Base-by-base conservation (phyloP, 2,888 invertebrate species). In the Pheosia tremula region DNA sequence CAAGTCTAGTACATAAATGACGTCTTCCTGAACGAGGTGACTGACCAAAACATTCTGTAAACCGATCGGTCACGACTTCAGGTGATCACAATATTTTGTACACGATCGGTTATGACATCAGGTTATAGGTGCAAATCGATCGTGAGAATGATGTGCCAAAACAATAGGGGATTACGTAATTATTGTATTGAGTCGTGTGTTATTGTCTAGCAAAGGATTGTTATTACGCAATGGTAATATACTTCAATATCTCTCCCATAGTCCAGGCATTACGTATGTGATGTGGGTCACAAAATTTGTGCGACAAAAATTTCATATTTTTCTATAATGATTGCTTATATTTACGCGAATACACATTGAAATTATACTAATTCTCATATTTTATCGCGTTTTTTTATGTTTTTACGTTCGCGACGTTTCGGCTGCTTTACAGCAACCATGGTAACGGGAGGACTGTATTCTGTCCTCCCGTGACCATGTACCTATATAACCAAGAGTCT, bases 1-100 rank as follows among this genome's bases (percentile, higher is more conserved):
- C n/a, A 47, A 47, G 9, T 11, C 24, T 50, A 2, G 3, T 2
- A 24, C 24, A 24, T 10, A 50, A 50, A 24, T 50, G 7, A 50
- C 50, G 9, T 24, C 24, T 50, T 13, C 50, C 49, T n/a, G 8
- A 24, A 7, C 10, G 37, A 53, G 53, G 53, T 53, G 37, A 53
- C 37, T 53, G 53, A 53, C 53, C 53, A 37, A 37, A 37, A 53
- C 37, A 53, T 36, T 7, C 50, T n/a, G 47, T 47, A 8, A 50
- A 52, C 52, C 52, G 36, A 52, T 50, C 13, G 5, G 7, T 49
- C 49, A 49, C 49, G 52, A 24, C 4, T 24, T 24, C 24, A 24
- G 24, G 24, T 24, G 24, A 24, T 11, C n/a, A n/a, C 24, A 8
- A 52, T 24, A 13, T 24, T 13, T n/a, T n/a, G 24, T 24, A 24